These are phyloP conservation scores for Cerastis rubricosa DNA, from an alignment of 2,888 invertebrate genomes.

Conservation along the genomic window DNA sequence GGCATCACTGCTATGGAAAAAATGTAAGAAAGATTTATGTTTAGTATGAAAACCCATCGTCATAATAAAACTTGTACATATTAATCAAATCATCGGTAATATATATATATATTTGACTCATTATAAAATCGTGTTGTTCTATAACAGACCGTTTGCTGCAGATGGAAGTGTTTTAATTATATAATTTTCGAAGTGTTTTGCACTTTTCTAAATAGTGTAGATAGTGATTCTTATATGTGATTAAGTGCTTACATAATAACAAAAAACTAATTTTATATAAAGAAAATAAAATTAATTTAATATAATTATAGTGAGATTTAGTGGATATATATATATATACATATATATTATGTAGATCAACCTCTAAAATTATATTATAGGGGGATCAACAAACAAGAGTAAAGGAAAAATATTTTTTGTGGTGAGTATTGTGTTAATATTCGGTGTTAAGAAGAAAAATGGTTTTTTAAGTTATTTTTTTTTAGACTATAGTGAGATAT, in stretches of 20 bases:
- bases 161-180: too few relatives aligned
- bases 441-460: too few relatives aligned
- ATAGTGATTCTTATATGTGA: neutral
- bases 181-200: too few relatives aligned
- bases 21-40: neutral
- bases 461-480: too few relatives aligned
- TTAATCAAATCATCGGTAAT: neutral
- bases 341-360: too few relatives aligned
- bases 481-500: too few relatives aligned
- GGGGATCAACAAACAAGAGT: neutral
- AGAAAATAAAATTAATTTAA: too few relatives aligned
- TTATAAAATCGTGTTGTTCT: neutral
- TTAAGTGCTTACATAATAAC: neutral
- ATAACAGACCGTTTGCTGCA: neutral
- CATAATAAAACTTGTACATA: neutral
- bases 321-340: too few relatives aligned
- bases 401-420: neutral
- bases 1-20: neutral
- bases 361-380: neutral
- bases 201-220: neutral
- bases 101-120: slow-evolving; percentile 1
- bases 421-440: neutral
- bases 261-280: neutral
- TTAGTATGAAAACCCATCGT: slow-evolving; percentile 1
- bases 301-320: neutral